Base-by-base conservation (phyloP, 1,140 invertebrate species). In the Diachasmimorpha longicaudata region DNA sequence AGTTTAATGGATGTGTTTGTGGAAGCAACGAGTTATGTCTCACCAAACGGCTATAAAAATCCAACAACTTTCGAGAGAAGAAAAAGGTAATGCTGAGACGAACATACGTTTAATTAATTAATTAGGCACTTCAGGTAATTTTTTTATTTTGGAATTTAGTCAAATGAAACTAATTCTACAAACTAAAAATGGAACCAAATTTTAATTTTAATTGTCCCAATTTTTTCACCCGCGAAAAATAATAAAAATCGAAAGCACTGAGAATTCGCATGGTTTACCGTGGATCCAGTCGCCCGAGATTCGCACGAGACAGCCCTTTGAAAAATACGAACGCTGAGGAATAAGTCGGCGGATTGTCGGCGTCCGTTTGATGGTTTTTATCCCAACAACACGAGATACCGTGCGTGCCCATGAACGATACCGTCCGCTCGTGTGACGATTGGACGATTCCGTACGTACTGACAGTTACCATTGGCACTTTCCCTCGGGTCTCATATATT, bases 351-450 rank as follows among this genome's bases (percentile, higher is more conserved):
- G 58, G 58, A 21, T 63, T 63, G 58, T 63, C 84, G 83, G 83
- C 81, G 10, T 75, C 80, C 80, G 80, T 85, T 85, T 84, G 83
- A 85, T 83, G 81, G 75, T 85, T 84, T 85, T 85, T 85, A 81
- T 69, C 75, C 67, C 14, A 71, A 76, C 77, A 80, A 72, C 82
- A 80, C 71, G 68, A 78, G 79, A 82, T 83, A 83, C 81, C 81
- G 70, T 37, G 78, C 78, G 81, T 84, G 79, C 79, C 78, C 77
- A 68, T 25, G 36, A 16, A 37, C 66, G 66, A 68, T 68, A 68
- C 58, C 21, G 58, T 4, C 19, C 6, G 11, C 31, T 68, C 14
- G 25, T 68, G 66, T 68, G 66, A 68, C 66, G 66, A 68, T 68
- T 68, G 66, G 66, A 68, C 31, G 36, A 68, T 68, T 68, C n/a